phyloP scores from a whole-genome alignment of 2,888 invertebrate species.

The Andrena minutula region DNA sequence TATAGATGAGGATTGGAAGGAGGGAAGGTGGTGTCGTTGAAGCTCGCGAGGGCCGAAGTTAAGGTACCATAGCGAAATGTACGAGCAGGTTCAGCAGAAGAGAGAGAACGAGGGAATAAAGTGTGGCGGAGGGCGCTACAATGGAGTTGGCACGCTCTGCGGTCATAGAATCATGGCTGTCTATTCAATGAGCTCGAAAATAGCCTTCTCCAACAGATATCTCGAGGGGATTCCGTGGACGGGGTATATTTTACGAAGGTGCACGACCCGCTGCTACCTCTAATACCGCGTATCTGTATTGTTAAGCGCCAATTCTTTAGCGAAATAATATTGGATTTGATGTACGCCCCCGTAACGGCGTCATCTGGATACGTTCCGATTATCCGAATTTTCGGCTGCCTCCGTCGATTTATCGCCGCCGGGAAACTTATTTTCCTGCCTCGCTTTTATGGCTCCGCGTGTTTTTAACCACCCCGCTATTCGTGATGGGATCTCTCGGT shows the following conservation, averaged over 20 bases:
- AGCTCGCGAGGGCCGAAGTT: conserved; percentile 68
- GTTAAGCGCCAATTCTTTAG: conserved; percentile 70
- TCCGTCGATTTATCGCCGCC: neutral
- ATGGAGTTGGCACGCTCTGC: conserved; percentile 84
- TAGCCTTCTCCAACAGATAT: conserved; percentile 84
- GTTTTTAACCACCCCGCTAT: neutral
- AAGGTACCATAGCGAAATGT: conserved; percentile 74
- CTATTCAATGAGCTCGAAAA: conserved; percentile 85
- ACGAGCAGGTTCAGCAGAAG: conserved; percentile 73
- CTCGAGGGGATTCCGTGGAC: conserved; percentile 76
- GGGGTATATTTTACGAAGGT: conserved; percentile 82
- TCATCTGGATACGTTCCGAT: conserved; percentile 31
- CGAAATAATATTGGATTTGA: conserved; percentile 50
- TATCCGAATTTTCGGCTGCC: conserved; percentile 28
- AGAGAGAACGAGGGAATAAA: conserved; percentile 82
- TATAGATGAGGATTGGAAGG: neutral
- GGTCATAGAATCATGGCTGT: conserved; percentile 85
- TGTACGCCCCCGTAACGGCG: conserved; percentile 17
- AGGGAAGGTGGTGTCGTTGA: conserved; percentile 69
- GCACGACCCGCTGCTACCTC: conserved; percentile 76
- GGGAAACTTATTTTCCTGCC: conserved; percentile 1
- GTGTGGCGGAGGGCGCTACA: conserved; percentile 81
- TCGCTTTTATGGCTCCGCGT: conserved; percentile 5
- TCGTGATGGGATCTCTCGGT: neutral
- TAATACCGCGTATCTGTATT: conserved; percentile 77